These are phyloP conservation scores for Hycleus cichorii DNA, from an alignment of 1,140 invertebrate species.

Conservation along the genomic window DNA sequence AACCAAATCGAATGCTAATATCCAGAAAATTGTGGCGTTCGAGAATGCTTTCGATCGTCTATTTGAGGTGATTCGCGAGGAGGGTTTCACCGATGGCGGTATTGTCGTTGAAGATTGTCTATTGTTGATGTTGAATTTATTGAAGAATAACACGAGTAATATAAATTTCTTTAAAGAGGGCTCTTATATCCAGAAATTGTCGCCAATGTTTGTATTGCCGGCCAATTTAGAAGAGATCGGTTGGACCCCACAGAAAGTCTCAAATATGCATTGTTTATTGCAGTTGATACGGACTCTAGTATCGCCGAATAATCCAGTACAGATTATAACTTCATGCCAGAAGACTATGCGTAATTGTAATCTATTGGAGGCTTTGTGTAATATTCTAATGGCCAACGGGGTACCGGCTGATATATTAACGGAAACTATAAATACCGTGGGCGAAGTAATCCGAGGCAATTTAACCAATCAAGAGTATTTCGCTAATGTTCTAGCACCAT, in stretches of 20 bases:
- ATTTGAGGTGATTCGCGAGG: constrained; percentile 86
- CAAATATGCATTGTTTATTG: constrained; percentile 87
- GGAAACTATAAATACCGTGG: constrained; percentile 92
- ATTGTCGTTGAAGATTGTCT: constrained; percentile 98
- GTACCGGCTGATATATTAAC: constrained; percentile 93
- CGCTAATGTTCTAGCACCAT: constrained; percentile 84
- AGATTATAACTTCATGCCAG: constrained; percentile 72
- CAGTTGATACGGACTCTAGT: constrained; percentile 72
- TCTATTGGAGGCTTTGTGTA: constrained; percentile 73
- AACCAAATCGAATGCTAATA: constrained; percentile 93
- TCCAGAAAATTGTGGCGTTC: constrained; percentile 99
- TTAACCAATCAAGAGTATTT: constrained; percentile 89
- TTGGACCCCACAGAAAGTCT: constrained; percentile 93
- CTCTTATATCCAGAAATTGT: constrained; percentile 82
- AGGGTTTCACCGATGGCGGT: constrained; percentile 90
- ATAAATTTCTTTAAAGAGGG: constrained; percentile 99
- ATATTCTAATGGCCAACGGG: constrained; percentile 90
- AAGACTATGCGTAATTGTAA: constrained; percentile 79
- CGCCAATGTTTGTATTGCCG: constrained; percentile 78
- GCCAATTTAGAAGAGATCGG: constrained; percentile 63
- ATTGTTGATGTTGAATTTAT: constrained; percentile 86
- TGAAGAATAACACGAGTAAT: constrained; percentile 95
- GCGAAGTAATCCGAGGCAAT: constrained; percentile 90
- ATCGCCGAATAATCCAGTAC: constrained; percentile 39
- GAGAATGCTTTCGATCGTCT: constrained; percentile 97